A percentile compares a stretch with the other conserved stretches of the same genome.
phyloP scores from a whole-genome alignment of 2,113 vertebrate species.

The Tautogolabrus adspersus region DNA sequence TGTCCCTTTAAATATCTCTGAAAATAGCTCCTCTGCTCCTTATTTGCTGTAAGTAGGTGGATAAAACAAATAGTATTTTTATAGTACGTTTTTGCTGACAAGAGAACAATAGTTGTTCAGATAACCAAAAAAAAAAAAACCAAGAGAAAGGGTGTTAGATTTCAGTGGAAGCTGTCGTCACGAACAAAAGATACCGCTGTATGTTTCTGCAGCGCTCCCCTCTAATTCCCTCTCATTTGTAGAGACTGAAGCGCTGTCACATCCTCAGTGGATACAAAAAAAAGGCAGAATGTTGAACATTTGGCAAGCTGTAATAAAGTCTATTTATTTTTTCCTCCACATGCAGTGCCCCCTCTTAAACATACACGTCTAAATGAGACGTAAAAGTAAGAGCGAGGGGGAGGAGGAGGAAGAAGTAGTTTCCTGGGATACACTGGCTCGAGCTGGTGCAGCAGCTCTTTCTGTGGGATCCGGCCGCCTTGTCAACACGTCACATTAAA shows the following conservation, averaged over 20 bases:
- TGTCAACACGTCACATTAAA: constrained; percentile 67
- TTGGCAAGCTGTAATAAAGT: constrained; percentile 47
- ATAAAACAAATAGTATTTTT: constrained; percentile 2
- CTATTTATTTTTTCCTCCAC: constrained; percentile 54
- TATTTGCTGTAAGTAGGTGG: background rate
- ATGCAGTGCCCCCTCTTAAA: constrained; percentile 36
- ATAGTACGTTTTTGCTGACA: constrained; percentile 1
- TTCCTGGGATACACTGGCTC: constrained; percentile 36
- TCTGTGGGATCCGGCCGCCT: constrained; percentile 34
- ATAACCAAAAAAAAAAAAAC: background rate
- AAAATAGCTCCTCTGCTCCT: background rate
- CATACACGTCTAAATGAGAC: constrained; percentile 37
- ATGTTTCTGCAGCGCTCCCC: constrained; percentile 14
- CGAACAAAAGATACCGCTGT: constrained; percentile 9
- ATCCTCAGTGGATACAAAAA: constrained; percentile 28
- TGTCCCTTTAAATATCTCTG: background rate
- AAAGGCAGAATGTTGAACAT: constrained; percentile 38
- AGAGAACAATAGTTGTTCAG: constrained; percentile 12
- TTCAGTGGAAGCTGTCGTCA: constrained; percentile 14
- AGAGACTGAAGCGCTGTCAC: constrained; percentile 45
- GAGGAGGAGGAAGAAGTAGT: constrained; percentile 18
- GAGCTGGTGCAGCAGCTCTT: constrained; percentile 26
- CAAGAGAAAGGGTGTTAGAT: background rate
- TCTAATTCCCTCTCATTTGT: constrained; percentile 65
- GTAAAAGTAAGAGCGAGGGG: constrained; percentile 13